phyloP scores from a whole-genome alignment of 2,113 vertebrate species.

The Alligator mississippiensis region DNA sequence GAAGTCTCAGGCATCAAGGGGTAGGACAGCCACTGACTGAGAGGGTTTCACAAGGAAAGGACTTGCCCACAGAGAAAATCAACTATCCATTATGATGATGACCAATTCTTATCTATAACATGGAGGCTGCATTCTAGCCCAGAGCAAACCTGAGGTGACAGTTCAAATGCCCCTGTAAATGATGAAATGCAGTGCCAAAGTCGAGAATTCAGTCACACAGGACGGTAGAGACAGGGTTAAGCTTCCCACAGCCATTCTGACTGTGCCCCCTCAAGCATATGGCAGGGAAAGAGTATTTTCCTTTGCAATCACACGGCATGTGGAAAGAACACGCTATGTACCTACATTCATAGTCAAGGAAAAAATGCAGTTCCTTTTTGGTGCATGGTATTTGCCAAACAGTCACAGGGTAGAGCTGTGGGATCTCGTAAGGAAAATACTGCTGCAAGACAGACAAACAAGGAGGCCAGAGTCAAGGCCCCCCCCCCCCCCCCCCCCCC shows the following conservation, averaged over 20 bases:
- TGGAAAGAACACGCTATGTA: background rate
- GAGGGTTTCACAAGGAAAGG: background rate
- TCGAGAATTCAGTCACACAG: background rate
- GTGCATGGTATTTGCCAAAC: constrained; percentile 11
- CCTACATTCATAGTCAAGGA: background rate
- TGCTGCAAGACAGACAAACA: constrained; percentile 1
- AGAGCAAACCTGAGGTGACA: background rate
- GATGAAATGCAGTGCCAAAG: accelerated
- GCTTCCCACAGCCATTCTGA: background rate
- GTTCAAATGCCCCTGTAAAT: background rate
- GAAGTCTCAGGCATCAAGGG: background rate
- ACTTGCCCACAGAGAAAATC: background rate
- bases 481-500: background rate
- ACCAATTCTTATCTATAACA: too few species aligned
- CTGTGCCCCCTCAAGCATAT: background rate
- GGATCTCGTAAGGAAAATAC: background rate
- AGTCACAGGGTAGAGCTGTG: constrained; percentile 10
- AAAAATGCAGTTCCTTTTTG: constrained; percentile 7
- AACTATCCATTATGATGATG: too few species aligned
- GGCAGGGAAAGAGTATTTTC: background rate
- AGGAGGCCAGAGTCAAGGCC: background rate
- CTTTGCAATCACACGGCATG: background rate
- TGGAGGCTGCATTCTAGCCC: too few species aligned
- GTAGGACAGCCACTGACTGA: background rate
- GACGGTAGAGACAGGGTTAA: accelerated